Base-by-base conservation (phyloP, 2,888 invertebrate species). In the Apamea monoglypha region DNA sequence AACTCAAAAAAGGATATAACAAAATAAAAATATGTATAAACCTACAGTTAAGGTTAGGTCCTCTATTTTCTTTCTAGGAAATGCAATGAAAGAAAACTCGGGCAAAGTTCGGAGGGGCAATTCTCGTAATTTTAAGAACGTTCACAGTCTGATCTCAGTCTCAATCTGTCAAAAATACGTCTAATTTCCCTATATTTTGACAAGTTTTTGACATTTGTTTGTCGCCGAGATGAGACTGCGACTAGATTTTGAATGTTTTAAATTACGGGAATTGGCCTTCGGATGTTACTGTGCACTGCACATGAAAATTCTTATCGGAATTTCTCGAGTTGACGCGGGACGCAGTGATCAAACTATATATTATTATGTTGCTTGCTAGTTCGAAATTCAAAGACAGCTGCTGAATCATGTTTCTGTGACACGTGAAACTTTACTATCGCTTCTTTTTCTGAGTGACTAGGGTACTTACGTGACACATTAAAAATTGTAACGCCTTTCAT, bases 51-150 rank as follows among this genome's bases (percentile, higher is more conserved):
- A 4, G 16, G 12, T 36, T 47, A n/a, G n/a, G 29, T 47, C 4
- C 40, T 56, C 36, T 5, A 44, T 47, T 63, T 83, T 25, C 10
- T 21, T 61, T 29, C 5, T 10, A 53, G 12, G 6, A 32, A n/a
- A 50, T 53, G 5, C 36, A 29, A 4, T 16, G 1, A 36, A 32
- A 64, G 36, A 25, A 66, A 50, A 59, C 40, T 50, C 25, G 2
- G 18, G 7, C 14, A 82, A 82, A 82, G 36, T 82, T 76, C 5
- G n/a, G n/a, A n/a, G n/a, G n/a, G n/a, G n/a, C n/a, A n/a, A n/a
- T n/a, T n/a, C n/a, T n/a, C n/a, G n/a, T n/a, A n/a, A n/a, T n/a
- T n/a, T n/a, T n/a, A n/a, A n/a, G n/a, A n/a, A n/a, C n/a, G n/a
- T n/a, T n/a, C n/a, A n/a, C n/a, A n/a, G n/a, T n/a, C n/a, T n/a